Percentiles rank a stretch among this genome's conserved stretches.
These are phyloP conservation scores for Ciconia boyciana DNA, from an alignment of 2,113 vertebrate genomes.

Conservation along the genomic window DNA sequence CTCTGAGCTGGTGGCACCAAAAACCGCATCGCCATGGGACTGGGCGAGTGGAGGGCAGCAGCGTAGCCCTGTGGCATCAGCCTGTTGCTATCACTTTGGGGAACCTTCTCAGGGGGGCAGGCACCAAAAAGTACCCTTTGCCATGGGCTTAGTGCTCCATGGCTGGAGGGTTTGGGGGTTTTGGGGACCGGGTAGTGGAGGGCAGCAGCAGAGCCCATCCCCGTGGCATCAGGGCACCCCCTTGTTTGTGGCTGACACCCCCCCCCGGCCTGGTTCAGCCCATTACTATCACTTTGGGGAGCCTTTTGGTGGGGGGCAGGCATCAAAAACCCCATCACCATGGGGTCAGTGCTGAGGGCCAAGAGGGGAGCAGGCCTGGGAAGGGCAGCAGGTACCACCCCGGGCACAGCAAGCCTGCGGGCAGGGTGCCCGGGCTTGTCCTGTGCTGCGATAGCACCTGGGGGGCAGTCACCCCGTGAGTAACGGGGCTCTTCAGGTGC, in stretches of 20 bases:
- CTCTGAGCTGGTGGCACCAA: background rate
- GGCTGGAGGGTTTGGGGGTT: background rate
- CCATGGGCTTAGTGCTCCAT: fast-evolving
- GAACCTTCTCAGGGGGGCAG: fast-evolving
- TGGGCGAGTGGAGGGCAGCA: background rate
- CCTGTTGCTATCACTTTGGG: background rate
- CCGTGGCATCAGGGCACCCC: background rate
- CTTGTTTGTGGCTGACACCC: background rate
- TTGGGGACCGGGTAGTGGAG: background rate
- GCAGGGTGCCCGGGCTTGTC: background rate
- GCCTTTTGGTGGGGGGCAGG: background rate
- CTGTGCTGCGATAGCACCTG: background rate
- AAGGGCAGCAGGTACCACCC: background rate
- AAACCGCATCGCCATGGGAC: fast-evolving
- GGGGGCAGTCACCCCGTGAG: background rate
- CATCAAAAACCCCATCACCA: background rate
- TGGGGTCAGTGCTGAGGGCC: background rate
- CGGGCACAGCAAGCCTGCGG: fast-evolving
- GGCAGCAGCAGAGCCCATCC: background rate
- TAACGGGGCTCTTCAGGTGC: background rate
- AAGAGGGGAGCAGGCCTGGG: background rate
- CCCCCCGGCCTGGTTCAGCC: background rate
- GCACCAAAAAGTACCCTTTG: fast-evolving
- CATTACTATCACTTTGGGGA: background rate
- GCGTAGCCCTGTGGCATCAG: background rate